Percentiles rank a stretch among this genome's conserved stretches.
Conservation (phyloP, 1,140 invertebrate species). For the Periplaneta americana region DNA sequence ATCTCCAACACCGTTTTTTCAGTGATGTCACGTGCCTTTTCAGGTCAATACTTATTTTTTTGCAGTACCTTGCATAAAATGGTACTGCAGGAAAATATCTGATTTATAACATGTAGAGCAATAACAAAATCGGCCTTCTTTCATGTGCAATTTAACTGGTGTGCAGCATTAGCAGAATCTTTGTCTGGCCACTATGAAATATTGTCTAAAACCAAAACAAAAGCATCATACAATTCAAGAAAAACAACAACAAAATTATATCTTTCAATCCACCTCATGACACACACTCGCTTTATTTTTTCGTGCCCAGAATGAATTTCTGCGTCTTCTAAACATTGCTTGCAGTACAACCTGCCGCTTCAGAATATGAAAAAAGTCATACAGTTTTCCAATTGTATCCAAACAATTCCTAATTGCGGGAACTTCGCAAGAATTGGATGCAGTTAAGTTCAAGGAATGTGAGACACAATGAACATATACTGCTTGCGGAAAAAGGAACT, state of each 20-base stretch:
- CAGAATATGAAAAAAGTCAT: neutral
- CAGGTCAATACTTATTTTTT: neutral
- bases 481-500: neutral
- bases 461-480: neutral
- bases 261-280: neutral
- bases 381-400: neutral
- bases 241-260: neutral
- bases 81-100: neutral
- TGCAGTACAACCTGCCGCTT: neutral
- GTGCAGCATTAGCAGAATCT: neutral
- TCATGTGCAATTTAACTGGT: neutral
- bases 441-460: neutral
- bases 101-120: neutral
- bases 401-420: neutral
- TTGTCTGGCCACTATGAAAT: neutral
- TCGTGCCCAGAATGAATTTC: neutral
- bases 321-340: neutral
- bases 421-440: neutral
- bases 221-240: neutral
- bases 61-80: neutral
- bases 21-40: neutral
- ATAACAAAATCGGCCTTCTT: neutral
- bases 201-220: neutral
- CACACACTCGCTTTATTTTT: neutral
- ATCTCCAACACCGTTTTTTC: neutral